A percentile compares a stretch with the other conserved stretches of the same genome.
These are phyloP conservation scores for Atractosteus spatula DNA, from an alignment of 2,113 vertebrate genomes.

Conservation along the genomic window DNA sequence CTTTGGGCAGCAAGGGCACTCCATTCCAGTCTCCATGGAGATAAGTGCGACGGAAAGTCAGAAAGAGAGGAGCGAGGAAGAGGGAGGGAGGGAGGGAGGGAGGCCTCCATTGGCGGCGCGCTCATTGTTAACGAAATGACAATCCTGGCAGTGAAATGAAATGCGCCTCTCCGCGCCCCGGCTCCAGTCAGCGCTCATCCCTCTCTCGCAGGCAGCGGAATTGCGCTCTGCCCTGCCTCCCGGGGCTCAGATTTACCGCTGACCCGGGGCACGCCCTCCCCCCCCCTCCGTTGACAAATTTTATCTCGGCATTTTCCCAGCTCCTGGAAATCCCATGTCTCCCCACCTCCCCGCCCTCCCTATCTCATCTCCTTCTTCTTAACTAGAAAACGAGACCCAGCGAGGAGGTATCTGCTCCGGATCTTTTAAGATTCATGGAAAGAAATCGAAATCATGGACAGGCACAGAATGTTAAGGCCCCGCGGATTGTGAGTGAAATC, in stretches of 20 bases:
- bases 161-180: conserved; percentile 36
- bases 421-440: neutral
- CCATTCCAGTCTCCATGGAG: conserved; percentile 35
- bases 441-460: neutral
- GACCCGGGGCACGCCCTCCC: conserved; percentile 66
- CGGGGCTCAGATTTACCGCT: conserved; percentile 64
- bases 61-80: conserved; percentile 20
- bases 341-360: conserved; percentile 26
- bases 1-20: conserved; percentile 29
- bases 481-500: no score
- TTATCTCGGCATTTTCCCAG: conserved; percentile 65
- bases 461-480: neutral
- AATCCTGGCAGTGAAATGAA: conserved; percentile 53
- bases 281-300: conserved; percentile 57
- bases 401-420: neutral
- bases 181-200: conserved; percentile 50
- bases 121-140: conserved; percentile 32
- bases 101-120: conserved; percentile 35
- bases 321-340: conserved; percentile 43
- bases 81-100: conserved; percentile 18
- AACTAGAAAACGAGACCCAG: conserved; percentile 39
- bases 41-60: conserved; percentile 19
- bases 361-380: conserved; percentile 12
- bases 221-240: conserved; percentile 62
- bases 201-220: conserved; percentile 62